phyloP scores from a whole-genome alignment of 2,797 vertebrate species.

The Peromyscus eremicus region DNA sequence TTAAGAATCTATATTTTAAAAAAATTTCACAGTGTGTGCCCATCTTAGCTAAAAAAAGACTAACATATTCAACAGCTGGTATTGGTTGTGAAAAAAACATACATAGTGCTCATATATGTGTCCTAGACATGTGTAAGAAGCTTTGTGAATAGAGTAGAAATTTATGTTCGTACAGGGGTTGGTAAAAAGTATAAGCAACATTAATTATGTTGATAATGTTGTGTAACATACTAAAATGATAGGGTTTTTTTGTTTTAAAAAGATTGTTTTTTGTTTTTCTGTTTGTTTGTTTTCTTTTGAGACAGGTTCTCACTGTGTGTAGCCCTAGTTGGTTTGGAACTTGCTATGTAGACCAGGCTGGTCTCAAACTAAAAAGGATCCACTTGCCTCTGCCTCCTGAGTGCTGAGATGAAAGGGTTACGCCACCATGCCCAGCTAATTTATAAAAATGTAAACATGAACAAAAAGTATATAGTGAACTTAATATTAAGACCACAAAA shows the following conservation, averaged over 20 bases:
- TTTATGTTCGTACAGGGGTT: neutral
- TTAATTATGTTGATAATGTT: conserved; percentile 14
- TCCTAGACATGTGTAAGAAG: neutral
- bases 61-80: neutral
- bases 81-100: neutral
- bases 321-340: neutral
- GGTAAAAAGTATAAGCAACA: neutral
- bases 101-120: neutral
- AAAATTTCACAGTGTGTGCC: neutral
- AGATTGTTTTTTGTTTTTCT: neutral
- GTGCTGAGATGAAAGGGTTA: neutral
- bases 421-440: neutral
- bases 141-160: neutral
- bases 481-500: neutral
- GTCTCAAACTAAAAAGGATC: neutral
- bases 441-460: neutral
- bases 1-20: neutral
- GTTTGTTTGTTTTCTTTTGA: neutral
- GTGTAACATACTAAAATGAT: neutral
- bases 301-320: neutral
- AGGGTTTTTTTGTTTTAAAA: neutral
- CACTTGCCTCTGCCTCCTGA: neutral
- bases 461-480: neutral
- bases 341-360: neutral
- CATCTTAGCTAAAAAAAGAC: neutral